phyloP scores from a whole-genome alignment of 2,888 invertebrate species.

The Halictus ligatus region DNA sequence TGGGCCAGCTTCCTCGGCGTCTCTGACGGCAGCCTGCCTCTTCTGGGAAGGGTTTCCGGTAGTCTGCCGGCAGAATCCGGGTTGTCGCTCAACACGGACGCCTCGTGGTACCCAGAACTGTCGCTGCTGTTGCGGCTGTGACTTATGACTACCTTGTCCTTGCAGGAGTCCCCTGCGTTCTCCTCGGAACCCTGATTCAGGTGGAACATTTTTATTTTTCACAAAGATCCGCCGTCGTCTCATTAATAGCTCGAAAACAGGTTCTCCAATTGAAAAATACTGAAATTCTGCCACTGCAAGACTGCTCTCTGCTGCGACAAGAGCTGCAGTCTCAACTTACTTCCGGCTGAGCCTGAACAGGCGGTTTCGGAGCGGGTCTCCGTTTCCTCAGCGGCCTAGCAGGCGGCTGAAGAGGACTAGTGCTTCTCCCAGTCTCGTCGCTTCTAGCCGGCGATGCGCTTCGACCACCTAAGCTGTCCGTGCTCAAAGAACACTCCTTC shows the following conservation, averaged over 20 bases:
- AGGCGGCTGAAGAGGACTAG: conserved; percentile 82
- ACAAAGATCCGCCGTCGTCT: neutral
- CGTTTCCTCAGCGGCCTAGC: conserved; percentile 86
- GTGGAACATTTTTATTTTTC: neutral
- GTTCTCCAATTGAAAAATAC: neutral
- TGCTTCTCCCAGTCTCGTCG: conserved; percentile 85
- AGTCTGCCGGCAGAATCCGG: conserved; percentile 82
- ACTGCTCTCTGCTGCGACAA: neutral
- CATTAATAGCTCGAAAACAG: neutral
- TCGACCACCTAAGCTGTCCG: conserved; percentile 84
- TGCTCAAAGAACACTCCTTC: conserved; percentile 85
- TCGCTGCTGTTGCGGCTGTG: conserved; percentile 91
- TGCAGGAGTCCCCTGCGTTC: conserved; percentile 60
- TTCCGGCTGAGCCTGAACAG: conserved; percentile 69
- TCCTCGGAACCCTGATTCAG: conserved; percentile 41
- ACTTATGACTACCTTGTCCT: conserved; percentile 85
- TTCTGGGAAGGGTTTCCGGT: conserved; percentile 83
- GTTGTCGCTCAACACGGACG: conserved; percentile 88
- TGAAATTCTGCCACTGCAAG: neutral
- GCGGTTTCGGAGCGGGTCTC: conserved; percentile 87
- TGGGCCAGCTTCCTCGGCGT: conserved; percentile 78
- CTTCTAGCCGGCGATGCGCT: conserved; percentile 87
- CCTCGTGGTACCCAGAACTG: conserved; percentile 90
- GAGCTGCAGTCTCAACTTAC: conserved; percentile 23
- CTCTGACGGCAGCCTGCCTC: conserved; percentile 79